Conservation (phyloP, 2,797 vertebrate species). For the Alfaro cultratus region DNA sequence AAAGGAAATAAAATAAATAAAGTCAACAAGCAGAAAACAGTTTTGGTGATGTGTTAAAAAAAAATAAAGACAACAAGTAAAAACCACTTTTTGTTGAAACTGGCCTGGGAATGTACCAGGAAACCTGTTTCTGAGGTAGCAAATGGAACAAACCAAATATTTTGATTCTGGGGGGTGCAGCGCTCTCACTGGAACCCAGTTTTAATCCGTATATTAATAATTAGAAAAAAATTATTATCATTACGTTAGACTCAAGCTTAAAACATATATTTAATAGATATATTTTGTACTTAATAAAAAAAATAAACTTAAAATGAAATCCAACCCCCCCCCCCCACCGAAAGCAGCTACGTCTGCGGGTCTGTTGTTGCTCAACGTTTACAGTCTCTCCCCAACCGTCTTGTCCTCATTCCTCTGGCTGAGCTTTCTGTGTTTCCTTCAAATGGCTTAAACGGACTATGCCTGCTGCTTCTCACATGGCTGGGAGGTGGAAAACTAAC, state of each 20-base stretch:
- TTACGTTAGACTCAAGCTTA: too few relatives aligned
- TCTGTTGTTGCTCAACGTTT: constrained; percentile 49
- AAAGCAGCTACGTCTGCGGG: neutral
- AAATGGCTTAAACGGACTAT: constrained; percentile 48
- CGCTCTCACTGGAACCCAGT: neutral
- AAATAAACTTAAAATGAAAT: accelerated
- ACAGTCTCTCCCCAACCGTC: constrained; percentile 10
- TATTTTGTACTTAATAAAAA: neutral
- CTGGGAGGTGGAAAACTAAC: constrained; percentile 46
- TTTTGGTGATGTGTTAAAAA: too few relatives aligned
- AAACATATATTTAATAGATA: neutral
- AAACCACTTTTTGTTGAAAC: neutral
- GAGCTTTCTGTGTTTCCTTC: neutral
- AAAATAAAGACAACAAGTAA: too few relatives aligned
- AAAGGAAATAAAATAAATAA: too few relatives aligned
- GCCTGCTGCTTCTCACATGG: constrained; percentile 58
- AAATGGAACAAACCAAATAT: neutral
- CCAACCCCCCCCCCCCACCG: neutral
- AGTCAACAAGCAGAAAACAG: too few relatives aligned
- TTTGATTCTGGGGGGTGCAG: neutral
- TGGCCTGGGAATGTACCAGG: neutral
- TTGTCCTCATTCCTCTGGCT: neutral
- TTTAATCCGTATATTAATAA: neutral
- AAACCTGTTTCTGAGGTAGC: neutral
- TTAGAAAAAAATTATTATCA: neutral